Base-by-base conservation (phyloP, 2,113 vertebrate species). In the Felis catus region DNA sequence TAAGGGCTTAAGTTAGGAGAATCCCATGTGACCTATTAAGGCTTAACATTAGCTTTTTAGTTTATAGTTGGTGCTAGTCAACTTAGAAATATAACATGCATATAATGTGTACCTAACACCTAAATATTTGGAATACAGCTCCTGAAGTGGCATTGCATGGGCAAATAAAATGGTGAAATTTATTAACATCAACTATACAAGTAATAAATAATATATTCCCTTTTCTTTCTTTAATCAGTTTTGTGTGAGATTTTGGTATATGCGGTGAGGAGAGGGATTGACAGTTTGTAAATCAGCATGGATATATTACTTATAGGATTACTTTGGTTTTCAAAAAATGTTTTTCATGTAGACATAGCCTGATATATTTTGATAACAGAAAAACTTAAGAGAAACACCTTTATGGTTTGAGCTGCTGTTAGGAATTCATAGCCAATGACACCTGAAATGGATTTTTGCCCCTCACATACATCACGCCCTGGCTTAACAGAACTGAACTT, bases 251-350 rank as follows among this genome's bases (percentile, higher is more conserved):
- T 94, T 89, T 85, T 94, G 71, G 61, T 89, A 45, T 48, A 61
- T 82, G 15, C 51, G 53, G 21, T 61, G 5, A 9, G 27, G 23
- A 81, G 5, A 70, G 39, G 61, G 39, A 92, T 81, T 81, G 74
- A 68, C 23, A 19, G 58, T 48, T 93, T 89, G 29, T 94, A 89
- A 88, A 92, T 88, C 14, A 82, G n/a, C n/a, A 55, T 76, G 73
- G 66, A 55, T 70, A 18, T 82, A 90, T 86, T 95, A 53, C 29
- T 70, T 81, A 51, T 2, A 71, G 15, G 74, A 95, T 74, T 93
- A 90, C 53, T 93, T 93, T 63, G 33, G 19, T 76, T 90, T 95
- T 96, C 29, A 27, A 76, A 89, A 92, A 92, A 31, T 96, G 71
- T 53, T 91, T 94, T 66, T 86, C 18, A 48, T 65, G 4, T 66